Evolutionary conservation across 1,140 invertebrate genomes (phyloP), one percentile per base, ranked within the genome.

Genomic region (Formica exsecta): DNA sequence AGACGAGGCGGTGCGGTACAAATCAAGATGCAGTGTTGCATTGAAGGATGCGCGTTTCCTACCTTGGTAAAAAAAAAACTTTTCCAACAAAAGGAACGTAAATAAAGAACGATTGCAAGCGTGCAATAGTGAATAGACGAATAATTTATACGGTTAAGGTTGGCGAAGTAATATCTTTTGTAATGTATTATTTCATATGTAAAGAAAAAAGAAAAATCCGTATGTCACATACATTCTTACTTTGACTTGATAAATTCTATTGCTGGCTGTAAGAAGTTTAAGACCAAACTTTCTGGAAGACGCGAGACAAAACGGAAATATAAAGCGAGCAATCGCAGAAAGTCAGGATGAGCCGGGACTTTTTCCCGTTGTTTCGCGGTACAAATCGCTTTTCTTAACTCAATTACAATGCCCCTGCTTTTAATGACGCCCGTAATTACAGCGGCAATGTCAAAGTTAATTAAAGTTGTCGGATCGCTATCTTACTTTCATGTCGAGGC

Each of bases 361-460:
- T 84, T 90, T 90, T 59, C 54, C 85, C 57, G 65, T 77, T 89
- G 25, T 36, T 32, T 22, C 44, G 44, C 80, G 80, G 81, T 71
- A 84, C 76, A 85, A 91, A 91, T 91, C 89, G 89, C 85, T 91
- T 91, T 90, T 85, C 89, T 90, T 91, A 90, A 90, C 90, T 91
- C 90, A 91, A 91, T 91, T 91, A 91, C 89, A 89, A 90, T 91
- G 87, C 87, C 85, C 81, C 61, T 64, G 84, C 68, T 89, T 91
- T 90, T 91, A 91, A 91, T 88, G 90, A 91, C 87, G 87, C 83
- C 57, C 87, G 79, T 87, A 91, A 91, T 91, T 91, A 88, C 87
- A 84, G 62, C 89, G 89, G 90, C 90, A 90, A 91, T 91, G 90
- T 91, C 90, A 91, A 91, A 91, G 90, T 91, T 91, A 91, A 91